Conservation (phyloP, 2,797 vertebrate genomes). For the Pangasius macronema region DNA sequence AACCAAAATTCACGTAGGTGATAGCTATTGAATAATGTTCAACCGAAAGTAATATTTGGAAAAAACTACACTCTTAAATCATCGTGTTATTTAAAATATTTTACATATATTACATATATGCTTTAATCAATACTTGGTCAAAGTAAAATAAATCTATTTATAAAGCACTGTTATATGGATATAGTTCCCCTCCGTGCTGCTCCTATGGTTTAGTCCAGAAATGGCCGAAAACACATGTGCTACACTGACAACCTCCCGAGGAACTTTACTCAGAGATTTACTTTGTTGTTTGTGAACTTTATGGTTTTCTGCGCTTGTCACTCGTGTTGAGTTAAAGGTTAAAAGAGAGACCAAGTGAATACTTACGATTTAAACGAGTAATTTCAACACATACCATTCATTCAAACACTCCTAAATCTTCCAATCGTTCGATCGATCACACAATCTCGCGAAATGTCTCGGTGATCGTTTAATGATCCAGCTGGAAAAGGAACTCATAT, state of each 20-base stretch:
- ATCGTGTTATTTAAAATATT: not conserved
- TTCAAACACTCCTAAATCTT: too few species aligned
- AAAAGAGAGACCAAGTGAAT: not conserved
- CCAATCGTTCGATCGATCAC: too few species aligned
- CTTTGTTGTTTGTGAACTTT: not conserved
- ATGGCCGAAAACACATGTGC: constrained; percentile 55
- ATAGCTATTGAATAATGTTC: not conserved
- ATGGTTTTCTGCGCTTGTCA: too few species aligned
- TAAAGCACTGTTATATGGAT: not conserved
- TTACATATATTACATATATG: accelerated
- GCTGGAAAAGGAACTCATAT: not conserved
- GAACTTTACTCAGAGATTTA: not conserved
- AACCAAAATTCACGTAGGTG: not conserved
- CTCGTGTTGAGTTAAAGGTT: not conserved
- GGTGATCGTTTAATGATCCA: not conserved
- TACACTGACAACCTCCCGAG: too few species aligned
- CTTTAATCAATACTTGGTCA: not conserved
- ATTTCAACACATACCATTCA: too few species aligned
- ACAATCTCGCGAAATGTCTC: too few species aligned
- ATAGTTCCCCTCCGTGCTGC: not conserved
- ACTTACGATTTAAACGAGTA: not conserved
- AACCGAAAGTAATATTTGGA: too few species aligned
- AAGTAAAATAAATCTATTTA: not conserved
- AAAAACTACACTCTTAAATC: not conserved
- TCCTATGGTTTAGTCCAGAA: constrained; percentile 58